Percentiles rank a stretch among this genome's conserved stretches.
Evolutionary conservation across 2,888 invertebrate species (phyloP).

Genomic region (Monochamus alternatus): DNA sequence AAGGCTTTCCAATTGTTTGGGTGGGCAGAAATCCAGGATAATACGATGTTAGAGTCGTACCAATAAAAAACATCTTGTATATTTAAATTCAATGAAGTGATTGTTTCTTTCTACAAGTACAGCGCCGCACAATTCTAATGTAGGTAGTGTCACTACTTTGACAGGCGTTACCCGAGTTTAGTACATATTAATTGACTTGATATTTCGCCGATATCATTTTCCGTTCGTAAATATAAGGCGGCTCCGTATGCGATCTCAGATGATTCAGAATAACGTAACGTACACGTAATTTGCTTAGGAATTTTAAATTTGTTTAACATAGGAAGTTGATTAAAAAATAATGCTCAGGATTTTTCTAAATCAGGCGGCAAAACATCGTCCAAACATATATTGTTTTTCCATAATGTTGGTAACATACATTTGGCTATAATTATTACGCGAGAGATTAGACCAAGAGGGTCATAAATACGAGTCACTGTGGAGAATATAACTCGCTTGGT

Average conservation of each 20-base stretch:
- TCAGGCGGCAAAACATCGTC: conserved; percentile 53
- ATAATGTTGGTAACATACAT: too few species aligned
- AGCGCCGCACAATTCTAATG: too few species aligned
- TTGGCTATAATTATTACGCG: too few species aligned
- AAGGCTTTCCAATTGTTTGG: conserved; percentile 49
- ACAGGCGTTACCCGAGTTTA: conserved; percentile 5
- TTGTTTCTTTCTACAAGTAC: conserved; percentile 38
- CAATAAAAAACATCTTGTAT: conserved; percentile 42
- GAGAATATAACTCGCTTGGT: conserved; percentile 34
- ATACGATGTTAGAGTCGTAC: conserved; percentile 51
- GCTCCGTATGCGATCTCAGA: conserved; percentile 44
- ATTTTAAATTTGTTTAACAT: conserved; percentile 42
- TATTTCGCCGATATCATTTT: conserved; percentile 20
- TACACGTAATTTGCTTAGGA: conserved; percentile 32
- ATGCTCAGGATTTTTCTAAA: conserved; percentile 34
- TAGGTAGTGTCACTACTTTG: too few species aligned
- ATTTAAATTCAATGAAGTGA: too few species aligned
- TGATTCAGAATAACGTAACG: conserved; percentile 52
- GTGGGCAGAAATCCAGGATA: conserved; percentile 45
- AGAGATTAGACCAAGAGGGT: not conserved
- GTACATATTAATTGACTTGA: too few species aligned
- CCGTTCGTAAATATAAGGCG: conserved; percentile 41
- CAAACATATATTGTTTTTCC: conserved; percentile 53
- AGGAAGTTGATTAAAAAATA: conserved; percentile 31
- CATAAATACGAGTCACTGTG: conserved; percentile 28